These are phyloP conservation scores for Grantiella picta DNA, from an alignment of 2,113 vertebrate genomes.

Conservation along the genomic window DNA sequence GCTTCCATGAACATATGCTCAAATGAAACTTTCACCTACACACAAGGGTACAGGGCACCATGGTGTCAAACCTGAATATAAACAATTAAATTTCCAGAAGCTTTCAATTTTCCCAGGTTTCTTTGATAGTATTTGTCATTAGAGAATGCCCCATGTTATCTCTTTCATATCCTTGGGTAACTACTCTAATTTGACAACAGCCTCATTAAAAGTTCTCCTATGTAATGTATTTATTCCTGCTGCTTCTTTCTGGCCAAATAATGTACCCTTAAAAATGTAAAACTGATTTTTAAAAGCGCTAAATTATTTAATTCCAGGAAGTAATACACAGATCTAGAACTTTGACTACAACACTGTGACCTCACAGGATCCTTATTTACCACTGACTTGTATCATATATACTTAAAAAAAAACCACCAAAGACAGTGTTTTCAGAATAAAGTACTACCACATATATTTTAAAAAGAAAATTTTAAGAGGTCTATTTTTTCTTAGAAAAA, in stretches of 20 bases:
- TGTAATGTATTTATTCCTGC: neutral
- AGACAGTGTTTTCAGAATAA: neutral
- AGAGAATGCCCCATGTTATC: neutral
- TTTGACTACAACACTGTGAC: neutral
- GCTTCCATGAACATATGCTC: neutral
- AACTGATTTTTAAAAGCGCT: neutral
- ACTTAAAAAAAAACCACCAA: neutral
- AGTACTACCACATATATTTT: neutral
- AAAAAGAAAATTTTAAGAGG: neutral
- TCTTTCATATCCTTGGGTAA: neutral
- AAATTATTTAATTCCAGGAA: neutral
- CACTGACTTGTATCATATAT: neutral
- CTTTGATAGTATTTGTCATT: neutral
- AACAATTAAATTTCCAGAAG: neutral
- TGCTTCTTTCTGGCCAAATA: neutral
- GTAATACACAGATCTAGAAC: neutral
- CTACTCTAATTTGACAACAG: neutral
- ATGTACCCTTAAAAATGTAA: neutral
- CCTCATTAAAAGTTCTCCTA: neutral
- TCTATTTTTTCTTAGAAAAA: neutral
- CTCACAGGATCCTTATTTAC: neutral
- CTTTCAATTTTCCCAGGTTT: neutral
- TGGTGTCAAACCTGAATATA: neutral
- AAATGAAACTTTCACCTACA: neutral
- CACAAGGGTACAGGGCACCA: neutral